Evolutionary conservation across 1,140 invertebrate species (phyloP).

Genomic region (Chelonus insularis): DNA sequence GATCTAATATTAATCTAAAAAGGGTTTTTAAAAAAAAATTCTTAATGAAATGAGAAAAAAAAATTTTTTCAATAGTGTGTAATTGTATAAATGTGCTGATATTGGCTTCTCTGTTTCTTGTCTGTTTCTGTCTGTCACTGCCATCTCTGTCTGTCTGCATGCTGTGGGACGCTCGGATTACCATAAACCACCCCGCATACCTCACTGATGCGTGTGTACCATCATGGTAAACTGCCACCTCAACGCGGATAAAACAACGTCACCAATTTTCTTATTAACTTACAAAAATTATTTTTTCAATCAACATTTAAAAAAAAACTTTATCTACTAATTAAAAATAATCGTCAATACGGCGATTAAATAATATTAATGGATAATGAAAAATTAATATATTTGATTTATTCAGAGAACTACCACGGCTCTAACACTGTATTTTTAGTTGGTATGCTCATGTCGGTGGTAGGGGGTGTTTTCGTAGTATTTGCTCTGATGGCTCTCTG

Average conservation of each 20-base stretch:
- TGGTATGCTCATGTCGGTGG: constrained; percentile 95
- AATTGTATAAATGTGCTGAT: constrained; percentile 53
- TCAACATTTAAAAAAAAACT: constrained; percentile 3
- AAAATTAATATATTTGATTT: constrained; percentile 12
- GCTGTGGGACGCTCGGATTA: constrained; percentile 57
- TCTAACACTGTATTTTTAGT: constrained; percentile 95
- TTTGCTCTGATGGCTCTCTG: constrained; percentile 98
- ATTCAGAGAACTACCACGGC: constrained; percentile 87
- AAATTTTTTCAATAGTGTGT: constrained; percentile 37
- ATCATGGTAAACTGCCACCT: constrained; percentile 7
- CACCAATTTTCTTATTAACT: background rate
- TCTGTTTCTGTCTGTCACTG: constrained; percentile 60
- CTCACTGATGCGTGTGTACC: constrained; percentile 28
- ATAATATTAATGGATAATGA: constrained; percentile 1
- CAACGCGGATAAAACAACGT: background rate
- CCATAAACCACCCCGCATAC: constrained; percentile 38
- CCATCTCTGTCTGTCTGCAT: constrained; percentile 61
- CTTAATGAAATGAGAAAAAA: no score
- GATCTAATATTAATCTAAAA: no score
- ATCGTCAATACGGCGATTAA: no score
- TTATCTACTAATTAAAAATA: no score
- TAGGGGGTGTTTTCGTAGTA: constrained; percentile 97
- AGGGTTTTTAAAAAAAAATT: no score
- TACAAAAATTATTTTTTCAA: background rate
- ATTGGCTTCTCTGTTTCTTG: constrained; percentile 59